A percentile compares a stretch with the other conserved stretches of the same genome.
Evolutionary conservation across 2,888 invertebrate genomes (phyloP).

Genomic region (Junonia oenone): DNA sequence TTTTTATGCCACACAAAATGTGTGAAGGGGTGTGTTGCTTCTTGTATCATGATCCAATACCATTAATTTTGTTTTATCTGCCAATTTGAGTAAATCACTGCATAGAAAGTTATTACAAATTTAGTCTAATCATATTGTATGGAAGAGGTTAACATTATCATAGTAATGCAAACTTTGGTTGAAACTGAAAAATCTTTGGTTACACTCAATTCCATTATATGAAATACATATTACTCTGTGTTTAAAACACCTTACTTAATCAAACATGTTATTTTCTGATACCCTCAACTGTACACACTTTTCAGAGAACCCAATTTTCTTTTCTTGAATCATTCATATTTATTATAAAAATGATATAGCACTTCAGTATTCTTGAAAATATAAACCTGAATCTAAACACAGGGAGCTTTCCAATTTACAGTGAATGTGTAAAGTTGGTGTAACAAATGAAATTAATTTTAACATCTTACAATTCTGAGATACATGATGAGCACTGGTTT

Average conservation of each 20-base stretch:
- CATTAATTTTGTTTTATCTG: no score
- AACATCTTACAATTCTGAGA: neutral
- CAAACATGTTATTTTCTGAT: neutral
- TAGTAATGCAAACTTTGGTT: slow-evolving; percentile 19
- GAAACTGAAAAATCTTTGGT: slow-evolving; percentile 24
- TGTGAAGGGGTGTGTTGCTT: no score
- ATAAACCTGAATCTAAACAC: neutral
- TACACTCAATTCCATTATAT: slow-evolving; percentile 1
- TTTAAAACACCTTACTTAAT: neutral
- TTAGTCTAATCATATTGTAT: neutral
- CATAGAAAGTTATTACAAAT: no score
- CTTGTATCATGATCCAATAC: no score
- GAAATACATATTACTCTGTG: neutral
- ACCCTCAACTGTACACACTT: neutral
- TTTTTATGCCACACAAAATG: no score
- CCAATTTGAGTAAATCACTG: no score
- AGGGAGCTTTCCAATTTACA: no score
- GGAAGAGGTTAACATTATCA: neutral
- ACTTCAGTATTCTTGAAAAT: neutral
- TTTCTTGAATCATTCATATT: neutral
- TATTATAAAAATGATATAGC: no score
- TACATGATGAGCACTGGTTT: neutral
- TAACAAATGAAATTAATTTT: neutral
- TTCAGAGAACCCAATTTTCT: no score
- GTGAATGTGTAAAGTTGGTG: neutral